Evolutionary conservation across 2,113 vertebrate genomes (phyloP).

Genomic region (Burhinus oedicnemus): DNA sequence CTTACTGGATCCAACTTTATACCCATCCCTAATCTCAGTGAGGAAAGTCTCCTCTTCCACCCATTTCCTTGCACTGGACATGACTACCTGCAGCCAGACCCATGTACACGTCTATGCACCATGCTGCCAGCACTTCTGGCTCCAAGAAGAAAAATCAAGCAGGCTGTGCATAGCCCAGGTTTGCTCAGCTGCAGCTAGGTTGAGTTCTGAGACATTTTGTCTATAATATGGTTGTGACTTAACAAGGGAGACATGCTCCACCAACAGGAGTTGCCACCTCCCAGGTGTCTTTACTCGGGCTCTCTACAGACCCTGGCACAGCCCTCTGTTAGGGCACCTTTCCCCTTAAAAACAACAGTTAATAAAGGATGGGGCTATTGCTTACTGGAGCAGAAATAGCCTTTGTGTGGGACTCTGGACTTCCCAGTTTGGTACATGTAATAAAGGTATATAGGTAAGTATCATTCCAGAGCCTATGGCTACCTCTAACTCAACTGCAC

Average conservation of each 20-base stretch:
- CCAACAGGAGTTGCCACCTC: neutral
- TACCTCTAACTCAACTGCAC: neutral
- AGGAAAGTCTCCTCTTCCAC: neutral
- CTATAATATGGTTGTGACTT: neutral
- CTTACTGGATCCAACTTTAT: neutral
- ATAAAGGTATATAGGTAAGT: neutral
- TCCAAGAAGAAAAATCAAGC: neutral
- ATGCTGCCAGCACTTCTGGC: neutral
- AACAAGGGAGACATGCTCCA: neutral
- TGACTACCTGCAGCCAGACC: neutral
- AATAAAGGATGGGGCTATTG: neutral
- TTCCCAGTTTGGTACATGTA: neutral
- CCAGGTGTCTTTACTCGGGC: neutral
- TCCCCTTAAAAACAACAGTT: neutral
- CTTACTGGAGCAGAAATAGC: neutral
- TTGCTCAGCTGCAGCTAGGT: neutral
- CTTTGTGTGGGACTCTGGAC: neutral
- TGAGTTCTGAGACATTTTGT: neutral
- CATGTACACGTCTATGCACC: accelerated
- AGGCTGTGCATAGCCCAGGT: neutral
- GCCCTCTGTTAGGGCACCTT: neutral
- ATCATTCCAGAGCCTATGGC: neutral
- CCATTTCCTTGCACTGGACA: neutral
- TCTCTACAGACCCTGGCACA: neutral
- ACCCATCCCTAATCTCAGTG: neutral